Evolutionary conservation across 2,113 vertebrate genomes (phyloP).

Genomic region (Falco punctatus): DNA sequence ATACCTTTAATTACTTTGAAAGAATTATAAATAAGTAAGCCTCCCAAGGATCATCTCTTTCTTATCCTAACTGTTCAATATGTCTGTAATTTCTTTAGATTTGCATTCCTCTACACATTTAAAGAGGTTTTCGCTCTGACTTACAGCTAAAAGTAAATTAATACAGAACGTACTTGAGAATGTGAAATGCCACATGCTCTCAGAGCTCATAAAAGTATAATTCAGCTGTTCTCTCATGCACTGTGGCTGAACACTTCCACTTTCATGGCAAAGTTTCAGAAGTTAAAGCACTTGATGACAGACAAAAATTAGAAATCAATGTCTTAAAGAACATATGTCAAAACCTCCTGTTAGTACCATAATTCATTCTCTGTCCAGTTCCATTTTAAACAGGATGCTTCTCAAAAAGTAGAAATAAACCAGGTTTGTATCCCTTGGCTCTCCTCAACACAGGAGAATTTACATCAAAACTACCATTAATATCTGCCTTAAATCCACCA

Average conservation of each 20-base stretch:
- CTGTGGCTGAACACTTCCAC: neutral
- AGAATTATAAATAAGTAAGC: neutral
- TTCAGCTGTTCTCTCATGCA: neutral
- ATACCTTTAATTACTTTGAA: neutral
- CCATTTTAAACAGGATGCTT: neutral
- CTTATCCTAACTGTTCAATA: neutral
- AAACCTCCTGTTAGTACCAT: neutral
- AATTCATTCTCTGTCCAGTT: neutral
- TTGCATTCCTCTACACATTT: neutral
- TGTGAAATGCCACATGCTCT: neutral
- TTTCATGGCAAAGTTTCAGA: neutral
- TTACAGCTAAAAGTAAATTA: neutral
- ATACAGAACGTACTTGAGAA: neutral
- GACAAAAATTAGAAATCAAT: neutral
- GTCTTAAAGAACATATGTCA: neutral
- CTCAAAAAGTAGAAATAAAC: neutral
- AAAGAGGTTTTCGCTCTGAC: neutral
- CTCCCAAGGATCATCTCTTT: neutral
- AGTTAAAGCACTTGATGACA: neutral
- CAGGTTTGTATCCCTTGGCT: neutral
- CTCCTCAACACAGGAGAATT: neutral
- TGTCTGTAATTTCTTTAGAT: neutral
- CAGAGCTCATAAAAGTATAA: neutral
- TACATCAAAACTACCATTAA: neutral
- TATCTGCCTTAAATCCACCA: neutral